Percentiles rank a stretch among this genome's conserved stretches.
Evolutionary conservation across 2,797 vertebrate species (phyloP).

Genomic region (Gambelia wislizenii): DNA sequence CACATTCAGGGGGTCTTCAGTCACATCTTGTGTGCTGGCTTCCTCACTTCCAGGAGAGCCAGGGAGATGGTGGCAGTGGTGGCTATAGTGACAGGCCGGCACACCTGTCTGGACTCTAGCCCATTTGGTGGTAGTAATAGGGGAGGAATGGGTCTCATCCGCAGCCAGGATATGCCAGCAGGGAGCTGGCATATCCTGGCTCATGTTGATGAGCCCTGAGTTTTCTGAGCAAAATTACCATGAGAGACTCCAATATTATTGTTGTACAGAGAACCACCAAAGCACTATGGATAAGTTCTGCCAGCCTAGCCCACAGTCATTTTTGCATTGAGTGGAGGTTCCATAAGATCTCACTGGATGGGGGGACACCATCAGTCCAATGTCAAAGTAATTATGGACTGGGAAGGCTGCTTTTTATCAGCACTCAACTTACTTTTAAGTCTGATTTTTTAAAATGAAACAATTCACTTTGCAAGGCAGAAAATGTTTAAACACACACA

Average conservation of each 20-base stretch:
- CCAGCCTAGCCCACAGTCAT: neutral
- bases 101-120: too few relatives aligned
- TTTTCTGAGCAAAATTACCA: neutral
- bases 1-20: too few relatives aligned
- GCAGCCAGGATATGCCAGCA: too few relatives aligned
- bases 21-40: too few relatives aligned
- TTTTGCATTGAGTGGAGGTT: neutral
- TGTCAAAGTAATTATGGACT: neutral
- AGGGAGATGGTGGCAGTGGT: too few relatives aligned
- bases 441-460: slow-evolving; percentile 55
- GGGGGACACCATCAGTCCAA: neutral
- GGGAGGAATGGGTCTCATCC: too few relatives aligned
- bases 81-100: too few relatives aligned
- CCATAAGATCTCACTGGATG: neutral
- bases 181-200: too few relatives aligned
- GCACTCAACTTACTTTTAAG: slow-evolving; percentile 59
- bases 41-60: too few relatives aligned
- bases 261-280: neutral
- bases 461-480: slow-evolving; percentile 55
- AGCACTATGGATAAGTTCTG: neutral
- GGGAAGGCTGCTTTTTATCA: slow-evolving; percentile 28
- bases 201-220: neutral
- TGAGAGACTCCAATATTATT: too few relatives aligned
- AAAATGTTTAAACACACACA: slow-evolving; percentile 38
- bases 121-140: too few relatives aligned